Evolutionary conservation across 1,140 invertebrate species (phyloP).

Genomic region (Papilio polyxenes): DNA sequence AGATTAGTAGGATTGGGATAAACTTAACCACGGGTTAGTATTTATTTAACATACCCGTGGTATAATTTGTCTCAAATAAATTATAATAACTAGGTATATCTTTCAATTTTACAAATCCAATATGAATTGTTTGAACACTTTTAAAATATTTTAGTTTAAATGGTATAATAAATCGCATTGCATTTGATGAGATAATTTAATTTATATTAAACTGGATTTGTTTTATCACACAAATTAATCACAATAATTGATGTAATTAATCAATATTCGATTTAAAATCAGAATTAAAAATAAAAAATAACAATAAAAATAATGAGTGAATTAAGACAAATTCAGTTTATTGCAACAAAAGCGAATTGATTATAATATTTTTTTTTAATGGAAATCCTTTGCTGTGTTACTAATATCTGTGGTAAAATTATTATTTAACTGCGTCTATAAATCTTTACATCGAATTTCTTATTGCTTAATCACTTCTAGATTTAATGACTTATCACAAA

Average conservation of each 20-base stretch:
- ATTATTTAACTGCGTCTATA: too few relatives aligned
- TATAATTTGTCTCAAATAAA: background rate
- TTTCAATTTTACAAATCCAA: background rate
- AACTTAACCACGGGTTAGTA: too few relatives aligned
- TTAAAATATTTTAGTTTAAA: background rate
- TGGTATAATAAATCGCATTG: background rate
- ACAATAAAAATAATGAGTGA: background rate
- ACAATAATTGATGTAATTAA: too few relatives aligned
- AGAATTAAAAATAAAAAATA: background rate
- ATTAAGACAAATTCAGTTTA: background rate
- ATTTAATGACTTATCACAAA: too few relatives aligned
- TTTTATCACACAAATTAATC: too few relatives aligned
- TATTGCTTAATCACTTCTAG: too few relatives aligned
- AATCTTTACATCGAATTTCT: too few relatives aligned
- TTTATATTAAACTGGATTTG: slow-evolving; percentile 12
- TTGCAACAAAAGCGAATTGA: slow-evolving; percentile 12
- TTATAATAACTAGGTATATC: background rate
- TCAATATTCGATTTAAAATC: too few relatives aligned
- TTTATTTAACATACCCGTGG: background rate
- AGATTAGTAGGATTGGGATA: too few relatives aligned
- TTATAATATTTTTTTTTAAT: background rate
- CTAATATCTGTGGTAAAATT: too few relatives aligned
- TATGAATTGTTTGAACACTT: slow-evolving; percentile 18
- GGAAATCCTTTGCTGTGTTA: slow-evolving; percentile 32
- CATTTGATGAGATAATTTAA: slow-evolving; percentile 4